Percentiles rank a stretch among this genome's conserved stretches.
These are phyloP conservation scores for Lagodon rhomboides DNA, from an alignment of 2,797 vertebrate genomes.

Conservation along the genomic window DNA sequence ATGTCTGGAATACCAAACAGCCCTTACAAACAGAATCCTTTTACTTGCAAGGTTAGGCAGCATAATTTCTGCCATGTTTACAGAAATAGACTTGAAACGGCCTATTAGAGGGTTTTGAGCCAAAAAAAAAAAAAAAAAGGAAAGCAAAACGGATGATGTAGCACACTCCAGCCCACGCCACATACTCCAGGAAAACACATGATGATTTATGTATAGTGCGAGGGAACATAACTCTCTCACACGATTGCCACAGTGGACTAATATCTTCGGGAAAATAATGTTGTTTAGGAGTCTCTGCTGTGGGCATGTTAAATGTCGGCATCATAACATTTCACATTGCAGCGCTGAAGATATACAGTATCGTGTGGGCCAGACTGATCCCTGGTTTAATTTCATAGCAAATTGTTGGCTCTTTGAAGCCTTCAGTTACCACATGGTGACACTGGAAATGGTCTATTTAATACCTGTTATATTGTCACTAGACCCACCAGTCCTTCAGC, in stretches of 20 bases:
- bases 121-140: constrained; percentile 35
- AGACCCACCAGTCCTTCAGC: constrained; percentile 60
- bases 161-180: constrained; percentile 30
- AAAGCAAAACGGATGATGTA: constrained; percentile 51
- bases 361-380: constrained; percentile 55
- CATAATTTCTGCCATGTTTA: constrained; percentile 67
- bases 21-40: constrained; percentile 60
- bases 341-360: constrained; percentile 41
- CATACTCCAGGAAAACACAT: constrained; percentile 43
- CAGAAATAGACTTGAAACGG: constrained; percentile 69
- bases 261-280: constrained; percentile 46
- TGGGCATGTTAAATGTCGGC: constrained; percentile 57
- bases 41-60: constrained; percentile 58
- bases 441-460: constrained; percentile 74
- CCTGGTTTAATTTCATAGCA: constrained; percentile 75
- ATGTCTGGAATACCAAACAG: constrained; percentile 76
- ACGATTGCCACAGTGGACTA: constrained; percentile 35
- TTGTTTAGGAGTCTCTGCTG: constrained; percentile 51
- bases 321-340: constrained; percentile 60
- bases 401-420: constrained; percentile 78
- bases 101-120: constrained; percentile 55
- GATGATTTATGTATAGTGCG: constrained; percentile 44
- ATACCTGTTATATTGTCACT: constrained; percentile 79
- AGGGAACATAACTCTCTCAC: constrained; percentile 46
- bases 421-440: constrained; percentile 70